Evolutionary conservation across 2,797 vertebrate species (phyloP).

Genomic region (Euthynnus affinis): DNA sequence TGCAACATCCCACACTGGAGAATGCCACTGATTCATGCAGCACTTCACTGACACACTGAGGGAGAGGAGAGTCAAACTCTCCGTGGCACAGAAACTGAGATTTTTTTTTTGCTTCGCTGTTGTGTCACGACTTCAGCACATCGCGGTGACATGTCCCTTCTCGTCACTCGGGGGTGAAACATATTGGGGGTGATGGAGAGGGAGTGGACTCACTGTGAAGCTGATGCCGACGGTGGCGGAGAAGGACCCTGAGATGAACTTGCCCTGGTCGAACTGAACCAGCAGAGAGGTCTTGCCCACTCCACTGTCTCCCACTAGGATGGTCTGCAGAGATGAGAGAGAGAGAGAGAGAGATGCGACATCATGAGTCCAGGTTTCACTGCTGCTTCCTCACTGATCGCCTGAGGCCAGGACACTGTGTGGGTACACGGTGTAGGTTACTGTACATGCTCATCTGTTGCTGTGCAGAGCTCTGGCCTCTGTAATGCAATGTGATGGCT

Average conservation of each 20-base stretch:
- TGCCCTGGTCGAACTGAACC: constrained; percentile 94
- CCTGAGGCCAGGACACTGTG: constrained; percentile 35
- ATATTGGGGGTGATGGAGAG: neutral
- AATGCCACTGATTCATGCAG: constrained; percentile 42
- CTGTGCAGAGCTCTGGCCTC: constrained; percentile 19
- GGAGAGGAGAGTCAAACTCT: constrained; percentile 27
- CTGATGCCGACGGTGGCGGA: constrained; percentile 90
- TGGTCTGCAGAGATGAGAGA: constrained; percentile 80
- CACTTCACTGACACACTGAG: constrained; percentile 38
- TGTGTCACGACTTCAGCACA: constrained; percentile 38
- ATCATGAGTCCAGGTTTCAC: constrained; percentile 20
- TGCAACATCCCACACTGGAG: constrained; percentile 45
- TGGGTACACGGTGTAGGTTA: constrained; percentile 25
- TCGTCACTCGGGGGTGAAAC: constrained; percentile 21
- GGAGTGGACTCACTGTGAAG: constrained; percentile 89
- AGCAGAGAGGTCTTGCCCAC: constrained; percentile 93
- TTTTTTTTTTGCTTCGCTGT: constrained; percentile 44
- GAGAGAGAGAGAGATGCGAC: constrained; percentile 25
- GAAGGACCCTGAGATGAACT: constrained; percentile 92
- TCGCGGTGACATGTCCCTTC: constrained; percentile 42
- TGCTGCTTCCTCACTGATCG: constrained; percentile 1
- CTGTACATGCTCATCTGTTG: constrained; percentile 44
- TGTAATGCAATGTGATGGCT: constrained; percentile 56
- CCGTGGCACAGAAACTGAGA: constrained; percentile 26
- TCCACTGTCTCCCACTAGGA: constrained; percentile 90